Base-by-base conservation (phyloP, 2,797 vertebrate species). In the Rhincodon typus region DNA sequence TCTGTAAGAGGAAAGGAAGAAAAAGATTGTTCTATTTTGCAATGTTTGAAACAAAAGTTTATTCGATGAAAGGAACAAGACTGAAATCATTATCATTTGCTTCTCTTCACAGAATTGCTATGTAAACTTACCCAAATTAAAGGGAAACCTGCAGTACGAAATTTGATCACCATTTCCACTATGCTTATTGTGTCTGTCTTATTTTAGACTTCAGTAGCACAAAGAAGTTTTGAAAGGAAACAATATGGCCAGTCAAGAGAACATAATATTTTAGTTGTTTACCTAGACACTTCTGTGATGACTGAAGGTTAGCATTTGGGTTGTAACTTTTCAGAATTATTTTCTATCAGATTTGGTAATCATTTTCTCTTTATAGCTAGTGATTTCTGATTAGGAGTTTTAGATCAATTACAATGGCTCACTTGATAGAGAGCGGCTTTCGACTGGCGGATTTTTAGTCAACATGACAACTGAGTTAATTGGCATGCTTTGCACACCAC, bases 381-480 rank as follows among this genome's bases (percentile, higher is more conserved):
- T 69, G 66, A n/a, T 93, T 69, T 93, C 62, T n/a, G 30, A 91
- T 21, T 42, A 42, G n/a, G 10, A 69, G 62, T 93, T 69, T 42
- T 42, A 93, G 38, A 93, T 38, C 90, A 93, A 91, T 93, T 66
- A 93, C 67, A 34, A 38, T 93, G n/a, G 21, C 38, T 25, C 62
- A 93, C 38, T 82, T 82, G 42, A 7, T 84, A 84, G 38, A 82
- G 21, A 84, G 38, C 46, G 19, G 21, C 25, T 46, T 93, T 67
- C 69, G 66, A 93, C n/a, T 69, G 66, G 46, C 66, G 4, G 90
- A 93, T 93, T 42, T 84, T 93, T 93, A 93, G 66, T 69, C 90
- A 93, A 93, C 90, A 93, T 38, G 38, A 93, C 90, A 93, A 69
- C 25, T n/a, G 19, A 38, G 90, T 15, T 93, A 93, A 69, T 38